phyloP scores from a whole-genome alignment of 2,888 invertebrate species.

The Gonocerus acuteangulatus region DNA sequence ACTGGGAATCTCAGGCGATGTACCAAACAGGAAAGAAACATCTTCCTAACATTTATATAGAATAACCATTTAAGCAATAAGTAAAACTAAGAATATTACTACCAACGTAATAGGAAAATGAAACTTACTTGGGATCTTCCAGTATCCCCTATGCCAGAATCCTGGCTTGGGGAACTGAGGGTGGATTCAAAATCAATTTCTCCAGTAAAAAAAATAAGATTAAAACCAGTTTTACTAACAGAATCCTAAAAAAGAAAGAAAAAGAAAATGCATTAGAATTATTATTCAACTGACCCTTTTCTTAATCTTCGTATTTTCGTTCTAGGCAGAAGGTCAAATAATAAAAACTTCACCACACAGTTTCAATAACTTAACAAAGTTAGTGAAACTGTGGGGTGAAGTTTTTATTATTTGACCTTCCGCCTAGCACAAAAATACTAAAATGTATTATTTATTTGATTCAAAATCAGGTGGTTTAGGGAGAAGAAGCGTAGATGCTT shows the following conservation, averaged over 20 bases:
- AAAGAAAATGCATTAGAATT: too few species aligned
- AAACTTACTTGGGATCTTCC: slow-evolving; percentile 9
- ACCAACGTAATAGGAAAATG: too few species aligned
- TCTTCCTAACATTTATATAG: slow-evolving; percentile 1
- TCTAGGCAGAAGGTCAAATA: too few species aligned
- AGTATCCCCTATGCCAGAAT: slow-evolving; percentile 18
- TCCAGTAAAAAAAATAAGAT: slow-evolving; percentile 1
- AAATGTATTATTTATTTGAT: not conserved
- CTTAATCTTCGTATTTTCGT: too few species aligned
- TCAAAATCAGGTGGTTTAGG: not conserved
- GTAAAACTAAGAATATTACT: too few species aligned
- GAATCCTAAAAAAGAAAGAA: slow-evolving; percentile 11
- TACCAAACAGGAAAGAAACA: slow-evolving; percentile 23
- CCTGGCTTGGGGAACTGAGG: slow-evolving; percentile 19
- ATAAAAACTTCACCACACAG: too few species aligned
- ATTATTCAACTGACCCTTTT: too few species aligned
- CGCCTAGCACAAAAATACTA: not conserved
- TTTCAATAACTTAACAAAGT: too few species aligned
- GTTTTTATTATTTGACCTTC: too few species aligned
- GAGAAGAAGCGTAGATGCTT: too few species aligned
- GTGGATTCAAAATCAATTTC: slow-evolving; percentile 21
- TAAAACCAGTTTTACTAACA: slow-evolving; percentile 7
- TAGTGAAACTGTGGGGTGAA: too few species aligned
- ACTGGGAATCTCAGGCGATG: slow-evolving; percentile 10
- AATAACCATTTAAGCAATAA: too few species aligned